These are phyloP conservation scores for Galaxias olidus DNA, from an alignment of 2,797 vertebrate species.

Conservation along the genomic window DNA sequence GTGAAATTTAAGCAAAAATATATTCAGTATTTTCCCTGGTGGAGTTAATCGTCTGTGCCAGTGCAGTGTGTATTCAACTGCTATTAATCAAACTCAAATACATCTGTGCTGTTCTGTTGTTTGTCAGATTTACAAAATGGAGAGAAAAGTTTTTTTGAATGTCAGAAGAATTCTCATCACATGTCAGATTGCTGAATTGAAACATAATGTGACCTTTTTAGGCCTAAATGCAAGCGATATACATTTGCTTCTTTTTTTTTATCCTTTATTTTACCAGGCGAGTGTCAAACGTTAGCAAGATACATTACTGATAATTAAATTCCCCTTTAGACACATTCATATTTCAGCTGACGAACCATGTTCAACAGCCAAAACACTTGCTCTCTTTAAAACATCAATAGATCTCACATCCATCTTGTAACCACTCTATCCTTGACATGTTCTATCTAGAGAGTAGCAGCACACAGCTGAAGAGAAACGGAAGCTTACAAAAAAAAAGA, in stretches of 20 bases:
- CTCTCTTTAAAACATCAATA: neutral
- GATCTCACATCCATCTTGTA: neutral
- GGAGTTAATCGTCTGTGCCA: constrained; percentile 36
- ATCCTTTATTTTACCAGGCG: too few relatives aligned
- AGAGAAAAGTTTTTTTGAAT: constrained; percentile 10
- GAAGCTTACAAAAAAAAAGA: too few relatives aligned
- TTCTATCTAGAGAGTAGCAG: too few relatives aligned
- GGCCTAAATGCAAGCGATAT: too few relatives aligned
- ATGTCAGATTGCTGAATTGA: too few relatives aligned
- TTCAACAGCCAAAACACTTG: neutral
- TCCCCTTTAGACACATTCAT: too few relatives aligned
- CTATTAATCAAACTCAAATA: constrained; percentile 28
- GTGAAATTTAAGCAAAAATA: neutral
- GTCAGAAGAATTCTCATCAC: constrained; percentile 27
- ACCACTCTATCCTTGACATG: constrained; percentile 1
- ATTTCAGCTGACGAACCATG: too few relatives aligned
- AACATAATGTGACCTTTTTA: too few relatives aligned
- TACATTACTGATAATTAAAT: too few relatives aligned
- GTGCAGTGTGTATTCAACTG: constrained; percentile 18
- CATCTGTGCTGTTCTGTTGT: constrained; percentile 21
- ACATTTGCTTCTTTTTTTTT: too few relatives aligned
- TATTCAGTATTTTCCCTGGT: constrained; percentile 17
- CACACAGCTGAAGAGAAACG: too few relatives aligned
- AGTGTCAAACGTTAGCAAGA: too few relatives aligned
- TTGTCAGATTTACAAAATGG: neutral